Evolutionary conservation across 2,797 vertebrate species (phyloP).

Genomic region (Vireo griseus): DNA sequence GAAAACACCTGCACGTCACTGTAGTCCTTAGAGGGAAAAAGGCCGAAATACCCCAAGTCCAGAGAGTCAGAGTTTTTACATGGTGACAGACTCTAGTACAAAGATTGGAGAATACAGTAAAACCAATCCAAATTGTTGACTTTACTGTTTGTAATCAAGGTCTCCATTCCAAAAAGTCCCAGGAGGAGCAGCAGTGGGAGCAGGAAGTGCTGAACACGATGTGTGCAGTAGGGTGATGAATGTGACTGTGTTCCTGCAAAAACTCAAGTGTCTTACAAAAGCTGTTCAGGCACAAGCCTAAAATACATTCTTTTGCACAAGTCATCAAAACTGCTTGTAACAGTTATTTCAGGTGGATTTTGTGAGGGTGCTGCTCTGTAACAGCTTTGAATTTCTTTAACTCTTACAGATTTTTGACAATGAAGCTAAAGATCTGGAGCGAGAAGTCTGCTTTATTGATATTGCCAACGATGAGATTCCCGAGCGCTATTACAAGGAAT

Average conservation of each 20-base stretch:
- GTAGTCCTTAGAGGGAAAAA: neutral
- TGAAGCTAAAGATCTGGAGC: conserved; percentile 87
- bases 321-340: neutral
- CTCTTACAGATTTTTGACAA: conserved; percentile 88
- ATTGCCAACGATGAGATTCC: conserved; percentile 89
- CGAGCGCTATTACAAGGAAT: conserved; percentile 95
- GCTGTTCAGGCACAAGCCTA: neutral
- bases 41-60: neutral
- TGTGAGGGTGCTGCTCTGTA: neutral
- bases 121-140: neutral
- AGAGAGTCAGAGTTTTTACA: neutral
- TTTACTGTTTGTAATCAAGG: neutral
- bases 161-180: neutral
- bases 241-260: neutral
- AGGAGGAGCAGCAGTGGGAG: neutral
- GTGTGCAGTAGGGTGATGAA: neutral
- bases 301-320: neutral
- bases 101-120: neutral
- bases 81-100: neutral
- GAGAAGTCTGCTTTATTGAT: conserved; percentile 92
- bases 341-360: neutral
- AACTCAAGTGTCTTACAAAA: neutral
- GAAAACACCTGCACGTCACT: neutral
- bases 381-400: conserved; percentile 5
- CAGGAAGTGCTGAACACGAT: neutral